phyloP scores from a whole-genome alignment of 2,113 vertebrate species.

The Smithornis capensis region DNA sequence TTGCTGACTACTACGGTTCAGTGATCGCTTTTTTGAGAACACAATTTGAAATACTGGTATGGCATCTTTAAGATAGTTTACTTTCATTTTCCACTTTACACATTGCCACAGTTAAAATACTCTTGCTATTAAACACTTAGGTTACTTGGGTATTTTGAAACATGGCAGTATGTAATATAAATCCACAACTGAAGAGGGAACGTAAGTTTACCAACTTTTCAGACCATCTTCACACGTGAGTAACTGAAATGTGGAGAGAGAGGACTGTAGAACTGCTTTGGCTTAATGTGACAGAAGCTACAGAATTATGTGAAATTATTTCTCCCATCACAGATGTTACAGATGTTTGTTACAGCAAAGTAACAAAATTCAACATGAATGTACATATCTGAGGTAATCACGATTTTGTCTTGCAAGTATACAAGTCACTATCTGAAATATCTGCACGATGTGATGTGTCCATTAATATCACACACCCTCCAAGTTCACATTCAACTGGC shows the following conservation, averaged over 20 bases:
- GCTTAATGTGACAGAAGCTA: neutral
- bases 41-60: neutral
- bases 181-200: neutral
- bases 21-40: neutral
- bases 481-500: neutral
- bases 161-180: neutral
- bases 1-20: neutral
- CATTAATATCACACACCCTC: neutral
- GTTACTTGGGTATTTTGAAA: neutral
- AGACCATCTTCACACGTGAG: neutral
- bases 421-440: neutral
- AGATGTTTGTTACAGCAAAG: no score
- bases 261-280: neutral
- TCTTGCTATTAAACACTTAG: neutral
- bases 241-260: neutral
- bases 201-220: neutral
- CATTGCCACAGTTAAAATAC: neutral
- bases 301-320: neutral
- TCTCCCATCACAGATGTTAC: neutral
- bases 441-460: rapidly evolving
- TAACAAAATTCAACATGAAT: neutral
- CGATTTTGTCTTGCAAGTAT: neutral
- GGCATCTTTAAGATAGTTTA: neutral
- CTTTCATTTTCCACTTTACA: neutral
- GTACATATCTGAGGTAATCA: neutral